phyloP scores from a whole-genome alignment of 2,113 vertebrate genomes.

The Forbesichthys papilliferus region DNA sequence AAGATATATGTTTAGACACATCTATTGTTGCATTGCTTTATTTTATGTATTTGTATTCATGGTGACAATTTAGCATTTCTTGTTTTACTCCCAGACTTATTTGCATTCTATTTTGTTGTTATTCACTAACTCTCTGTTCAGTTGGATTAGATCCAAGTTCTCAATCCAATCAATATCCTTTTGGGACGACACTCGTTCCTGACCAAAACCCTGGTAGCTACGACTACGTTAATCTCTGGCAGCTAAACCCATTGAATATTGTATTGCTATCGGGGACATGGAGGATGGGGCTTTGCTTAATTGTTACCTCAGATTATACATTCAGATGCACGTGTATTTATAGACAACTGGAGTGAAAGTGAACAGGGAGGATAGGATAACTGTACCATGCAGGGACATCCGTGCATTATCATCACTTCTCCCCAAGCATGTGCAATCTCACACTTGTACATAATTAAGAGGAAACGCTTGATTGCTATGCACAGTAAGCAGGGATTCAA shows the following conservation, averaged over 20 bases:
- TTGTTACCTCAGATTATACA: slow-evolving; percentile 8
- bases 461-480: slow-evolving; percentile 38
- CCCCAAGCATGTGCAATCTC: slow-evolving; percentile 19
- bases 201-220: slow-evolving; percentile 19
- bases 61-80: no score
- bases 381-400: slow-evolving; percentile 20
- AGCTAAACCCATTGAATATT: not conserved
- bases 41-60: no score
- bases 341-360: slow-evolving; percentile 18
- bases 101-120: slow-evolving; percentile 35
- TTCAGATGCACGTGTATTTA: slow-evolving; percentile 7
- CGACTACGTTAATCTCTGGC: slow-evolving; percentile 32
- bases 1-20: no score
- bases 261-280: slow-evolving; percentile 21
- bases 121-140: slow-evolving; percentile 13
- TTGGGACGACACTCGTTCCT: slow-evolving; percentile 30
- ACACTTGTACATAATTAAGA: slow-evolving; percentile 34
- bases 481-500: slow-evolving; percentile 26
- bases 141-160: slow-evolving; percentile 48
- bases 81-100: not conserved
- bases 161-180: slow-evolving; percentile 52
- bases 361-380: slow-evolving; percentile 12
- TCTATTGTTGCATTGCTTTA: no score
- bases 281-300: slow-evolving; percentile 8
- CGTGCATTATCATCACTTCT: slow-evolving; percentile 26